These are phyloP conservation scores for Polypterus senegalus DNA, from an alignment of 2,113 vertebrate species.

Conservation along the genomic window DNA sequence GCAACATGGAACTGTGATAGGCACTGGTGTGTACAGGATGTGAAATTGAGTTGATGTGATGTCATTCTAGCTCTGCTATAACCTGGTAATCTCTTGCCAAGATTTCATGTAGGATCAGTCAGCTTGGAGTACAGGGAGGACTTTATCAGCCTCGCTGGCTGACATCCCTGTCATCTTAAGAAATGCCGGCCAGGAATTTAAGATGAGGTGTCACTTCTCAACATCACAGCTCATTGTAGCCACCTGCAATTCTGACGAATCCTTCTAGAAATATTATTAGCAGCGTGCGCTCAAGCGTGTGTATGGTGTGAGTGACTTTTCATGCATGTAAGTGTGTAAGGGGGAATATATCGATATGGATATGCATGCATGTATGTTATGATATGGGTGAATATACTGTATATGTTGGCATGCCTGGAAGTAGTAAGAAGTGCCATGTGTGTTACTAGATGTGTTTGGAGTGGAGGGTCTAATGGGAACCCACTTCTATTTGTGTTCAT, in stretches of 20 bases:
- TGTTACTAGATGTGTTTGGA: no score
- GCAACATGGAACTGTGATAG: slow-evolving; percentile 63
- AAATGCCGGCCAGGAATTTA: slow-evolving; percentile 63
- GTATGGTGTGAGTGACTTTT: no score
- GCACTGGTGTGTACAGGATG: slow-evolving; percentile 61
- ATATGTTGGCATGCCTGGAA: no score
- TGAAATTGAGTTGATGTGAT: slow-evolving; percentile 78
- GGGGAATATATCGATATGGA: no score
- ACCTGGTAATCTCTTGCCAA: slow-evolving; percentile 63
- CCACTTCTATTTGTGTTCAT: no score
- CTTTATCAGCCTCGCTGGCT: slow-evolving; percentile 59
- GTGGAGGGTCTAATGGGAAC: no score
- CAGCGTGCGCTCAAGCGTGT: slow-evolving; percentile 1
- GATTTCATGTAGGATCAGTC: slow-evolving; percentile 69
- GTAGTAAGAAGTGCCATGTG: no score
- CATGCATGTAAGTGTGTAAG: no score
- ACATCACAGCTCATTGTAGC: slow-evolving; percentile 58
- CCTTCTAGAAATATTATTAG: slow-evolving; percentile 47
- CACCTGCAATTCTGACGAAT: slow-evolving; percentile 54
- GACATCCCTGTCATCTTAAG: slow-evolving; percentile 61
- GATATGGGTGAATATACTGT: no score
- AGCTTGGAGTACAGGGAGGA: slow-evolving; percentile 47
- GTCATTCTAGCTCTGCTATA: slow-evolving; percentile 66
- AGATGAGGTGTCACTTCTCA: slow-evolving; percentile 80
- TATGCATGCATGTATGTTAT: no score